These are phyloP conservation scores for Alectoris magna DNA, from an alignment of 2,797 vertebrate species.

Conservation along the genomic window DNA sequence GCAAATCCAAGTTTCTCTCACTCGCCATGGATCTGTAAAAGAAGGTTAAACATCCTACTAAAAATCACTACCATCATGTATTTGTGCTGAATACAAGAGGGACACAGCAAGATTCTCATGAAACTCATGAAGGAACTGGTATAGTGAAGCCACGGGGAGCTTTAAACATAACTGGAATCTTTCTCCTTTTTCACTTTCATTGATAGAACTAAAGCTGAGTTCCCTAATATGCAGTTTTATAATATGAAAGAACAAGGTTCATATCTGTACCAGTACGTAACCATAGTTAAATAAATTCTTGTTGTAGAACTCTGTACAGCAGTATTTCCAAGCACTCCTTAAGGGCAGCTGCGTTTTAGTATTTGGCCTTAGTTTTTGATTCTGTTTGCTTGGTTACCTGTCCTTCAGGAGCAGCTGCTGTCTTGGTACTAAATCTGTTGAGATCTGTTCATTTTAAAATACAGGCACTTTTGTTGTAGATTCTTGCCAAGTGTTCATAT, in stretches of 20 bases:
- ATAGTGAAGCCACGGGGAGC: neutral
- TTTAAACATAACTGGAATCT: neutral
- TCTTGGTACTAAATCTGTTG: neutral
- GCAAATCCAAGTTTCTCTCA: slow-evolving; percentile 8
- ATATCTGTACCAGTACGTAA: neutral
- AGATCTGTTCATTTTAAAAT: neutral
- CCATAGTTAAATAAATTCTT: neutral
- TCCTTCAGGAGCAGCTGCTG: neutral
- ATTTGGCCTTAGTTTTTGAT: neutral
- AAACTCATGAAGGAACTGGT: neutral
- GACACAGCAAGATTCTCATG: neutral
- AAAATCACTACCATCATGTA: neutral
- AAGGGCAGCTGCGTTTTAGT: neutral
- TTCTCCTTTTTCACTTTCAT: neutral
- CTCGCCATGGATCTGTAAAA: neutral
- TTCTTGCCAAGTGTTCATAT: neutral
- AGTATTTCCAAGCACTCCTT: too few relatives aligned
- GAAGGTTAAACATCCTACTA: neutral
- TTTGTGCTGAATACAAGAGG: neutral
- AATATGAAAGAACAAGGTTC: neutral
- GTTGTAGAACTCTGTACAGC: neutral
- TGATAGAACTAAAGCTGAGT: neutral
- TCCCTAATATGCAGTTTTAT: neutral
- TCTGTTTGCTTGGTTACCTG: neutral
- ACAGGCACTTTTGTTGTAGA: accelerated